Conservation (phyloP, 2,888 invertebrate genomes). For the Chrysotoxum bicinctum region DNA sequence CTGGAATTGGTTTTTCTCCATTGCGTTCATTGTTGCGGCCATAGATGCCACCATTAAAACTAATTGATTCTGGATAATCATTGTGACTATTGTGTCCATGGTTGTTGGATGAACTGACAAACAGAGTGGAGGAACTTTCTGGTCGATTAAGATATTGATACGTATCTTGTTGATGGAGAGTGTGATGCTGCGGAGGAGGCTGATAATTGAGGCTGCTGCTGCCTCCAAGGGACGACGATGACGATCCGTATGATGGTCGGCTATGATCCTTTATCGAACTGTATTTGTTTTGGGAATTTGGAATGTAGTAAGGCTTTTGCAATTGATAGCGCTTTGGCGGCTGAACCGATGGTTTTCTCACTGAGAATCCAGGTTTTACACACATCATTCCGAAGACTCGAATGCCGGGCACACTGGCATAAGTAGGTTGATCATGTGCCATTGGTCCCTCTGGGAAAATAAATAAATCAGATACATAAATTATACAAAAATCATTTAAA, state of each 20-base stretch:
- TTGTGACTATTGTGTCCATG: slow-evolving; percentile 74
- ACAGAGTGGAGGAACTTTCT: slow-evolving; percentile 76
- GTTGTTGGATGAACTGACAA: slow-evolving; percentile 66
- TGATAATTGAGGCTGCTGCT: slow-evolving; percentile 74
- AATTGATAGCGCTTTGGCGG: slow-evolving; percentile 81
- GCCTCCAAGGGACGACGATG: slow-evolving; percentile 74
- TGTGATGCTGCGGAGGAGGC: slow-evolving; percentile 75
- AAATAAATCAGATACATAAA: neutral
- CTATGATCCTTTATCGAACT: slow-evolving; percentile 71
- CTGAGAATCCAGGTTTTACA: slow-evolving; percentile 84
- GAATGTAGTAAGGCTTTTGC: slow-evolving; percentile 80
- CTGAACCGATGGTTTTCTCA: slow-evolving; percentile 79
- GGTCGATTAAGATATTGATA: slow-evolving; percentile 81
- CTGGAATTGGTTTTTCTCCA: slow-evolving; percentile 79
- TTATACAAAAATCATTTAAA: neutral
- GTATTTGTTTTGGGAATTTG: slow-evolving; percentile 75
- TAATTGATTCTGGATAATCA: slow-evolving; percentile 78
- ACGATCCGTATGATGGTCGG: slow-evolving; percentile 62
- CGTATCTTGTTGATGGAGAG: slow-evolving; percentile 75
- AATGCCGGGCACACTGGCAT: slow-evolving; percentile 96
- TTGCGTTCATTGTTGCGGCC: slow-evolving; percentile 80
- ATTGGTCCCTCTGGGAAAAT: slow-evolving; percentile 90
- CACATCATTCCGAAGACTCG: slow-evolving; percentile 98
- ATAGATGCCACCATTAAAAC: slow-evolving; percentile 79
- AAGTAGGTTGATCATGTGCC: slow-evolving; percentile 96